Base-by-base conservation (phyloP, 2,113 vertebrate species). In the Tricholaema leucomelas region DNA sequence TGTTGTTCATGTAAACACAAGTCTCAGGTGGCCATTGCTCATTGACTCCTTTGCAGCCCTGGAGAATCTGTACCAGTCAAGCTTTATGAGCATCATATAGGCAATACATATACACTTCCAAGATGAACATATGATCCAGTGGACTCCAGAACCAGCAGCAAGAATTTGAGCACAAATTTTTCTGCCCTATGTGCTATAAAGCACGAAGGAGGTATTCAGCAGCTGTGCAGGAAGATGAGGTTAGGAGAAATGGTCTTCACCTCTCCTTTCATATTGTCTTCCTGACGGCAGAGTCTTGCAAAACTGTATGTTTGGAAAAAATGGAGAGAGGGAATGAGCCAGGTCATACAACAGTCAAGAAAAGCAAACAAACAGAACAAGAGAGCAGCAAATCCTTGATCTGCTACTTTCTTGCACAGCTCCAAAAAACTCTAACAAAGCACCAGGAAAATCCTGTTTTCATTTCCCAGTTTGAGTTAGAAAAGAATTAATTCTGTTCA, bases 81-180 rank as follows among this genome's bases (percentile, higher is more conserved):
- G 6, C 3, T 88, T 81, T 52, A 28, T 23, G 28, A 52, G 21
- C 4, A 13, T 36, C 36, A 42, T 20, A 35, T 2, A 5, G 36
- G 7, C 42, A 55, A n/a, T 12, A 23, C 0, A 0, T 56, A n/a
- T 8, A 17, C 15, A 10, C 18, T 67, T 44, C n/a, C 38, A 60
- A 20, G 42, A n/a, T 31, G 40, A 79, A 50, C 0, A 0, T 15
- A 20, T 38, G 44, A 76, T 64, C 17, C 52, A 27, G 23, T 10
- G 25, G 52, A 38, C 20, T 72, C 48, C 27, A 72, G 71, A 20
- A 1, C 4, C 40, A 87, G 20, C 31, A 77, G 23, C 30, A 85
- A 56, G 36, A 81, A 83, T 64, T 56, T 35, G 25, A 80, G 33
- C 27, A 67, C 28, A 74, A 64, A 81, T 87, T 81, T 85, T 65